A percentile compares a stretch with the other conserved stretches of the same genome.
These are phyloP conservation scores for Anadara kagoshimensis DNA, from an alignment of 1,140 invertebrate species.

Conservation along the genomic window DNA sequence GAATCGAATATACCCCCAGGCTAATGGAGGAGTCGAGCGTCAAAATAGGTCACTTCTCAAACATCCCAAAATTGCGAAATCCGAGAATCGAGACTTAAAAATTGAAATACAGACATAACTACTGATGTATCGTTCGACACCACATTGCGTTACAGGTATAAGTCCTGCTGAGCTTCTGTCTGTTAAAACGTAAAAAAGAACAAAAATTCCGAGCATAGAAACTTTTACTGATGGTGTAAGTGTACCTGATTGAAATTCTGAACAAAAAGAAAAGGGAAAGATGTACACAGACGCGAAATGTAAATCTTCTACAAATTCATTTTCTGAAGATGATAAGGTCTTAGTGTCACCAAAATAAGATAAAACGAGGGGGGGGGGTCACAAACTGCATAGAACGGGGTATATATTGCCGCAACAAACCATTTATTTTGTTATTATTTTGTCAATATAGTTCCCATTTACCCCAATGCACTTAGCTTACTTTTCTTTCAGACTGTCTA, in stretches of 20 bases:
- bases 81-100: conserved; percentile 41
- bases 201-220: background rate
- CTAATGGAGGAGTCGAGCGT: conserved; percentile 51
- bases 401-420: no score
- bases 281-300: no score
- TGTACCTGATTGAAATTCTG: background rate
- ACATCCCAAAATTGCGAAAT: conserved; percentile 41
- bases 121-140: conserved; percentile 38
- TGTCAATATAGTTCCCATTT: no score
- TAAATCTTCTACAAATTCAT: no score
- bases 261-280: conserved; percentile 28
- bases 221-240: background rate
- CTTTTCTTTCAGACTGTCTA: no score
- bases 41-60: conserved; percentile 44
- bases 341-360: no score
- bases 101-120: conserved; percentile 37
- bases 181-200: background rate
- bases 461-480: no score
- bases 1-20: conserved; percentile 38
- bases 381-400: no score
- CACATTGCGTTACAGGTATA: conserved; percentile 34
- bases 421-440: no score
- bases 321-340: no score
- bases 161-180: background rate
- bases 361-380: no score